Conservation (phyloP, 2,888 invertebrate species). For the Urechis unicinctus region DNA sequence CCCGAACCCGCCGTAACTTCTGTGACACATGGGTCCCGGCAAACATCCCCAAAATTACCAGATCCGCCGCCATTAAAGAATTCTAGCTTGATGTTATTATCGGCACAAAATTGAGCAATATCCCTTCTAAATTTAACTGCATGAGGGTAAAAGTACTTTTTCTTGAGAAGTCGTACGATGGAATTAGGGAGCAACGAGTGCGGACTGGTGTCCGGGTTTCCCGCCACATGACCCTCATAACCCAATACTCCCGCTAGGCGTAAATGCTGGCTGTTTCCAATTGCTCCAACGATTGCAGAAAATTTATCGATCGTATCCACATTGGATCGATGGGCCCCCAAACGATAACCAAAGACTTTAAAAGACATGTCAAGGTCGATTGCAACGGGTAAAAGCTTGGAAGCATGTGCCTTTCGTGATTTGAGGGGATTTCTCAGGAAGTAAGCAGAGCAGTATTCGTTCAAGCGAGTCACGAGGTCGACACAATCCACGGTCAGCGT, state of each 20-base stretch:
- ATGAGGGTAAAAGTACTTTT: not conserved
- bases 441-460: not conserved
- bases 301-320: not conserved
- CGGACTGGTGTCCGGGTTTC: slow-evolving; percentile 3
- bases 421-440: too few relatives aligned
- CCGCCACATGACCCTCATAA: slow-evolving; percentile 7
- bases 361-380: slow-evolving; percentile 5
- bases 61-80: slow-evolving; percentile 8
- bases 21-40: not conserved
- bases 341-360: not conserved
- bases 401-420: too few relatives aligned
- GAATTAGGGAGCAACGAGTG: not conserved
- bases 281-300: not conserved
- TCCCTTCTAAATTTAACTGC: not conserved
- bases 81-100: not conserved
- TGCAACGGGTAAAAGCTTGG: not conserved
- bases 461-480: not conserved
- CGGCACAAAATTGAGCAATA: not conserved
- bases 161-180: not conserved
- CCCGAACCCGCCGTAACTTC: slow-evolving; percentile 7
- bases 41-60: not conserved
- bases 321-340: slow-evolving; percentile 5
- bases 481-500: slow-evolving; percentile 4
- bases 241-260: slow-evolving; percentile 3
- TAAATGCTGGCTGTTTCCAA: not conserved